Conservation (phyloP, 2,797 vertebrate genomes). For the Peromyscus nudipes region DNA sequence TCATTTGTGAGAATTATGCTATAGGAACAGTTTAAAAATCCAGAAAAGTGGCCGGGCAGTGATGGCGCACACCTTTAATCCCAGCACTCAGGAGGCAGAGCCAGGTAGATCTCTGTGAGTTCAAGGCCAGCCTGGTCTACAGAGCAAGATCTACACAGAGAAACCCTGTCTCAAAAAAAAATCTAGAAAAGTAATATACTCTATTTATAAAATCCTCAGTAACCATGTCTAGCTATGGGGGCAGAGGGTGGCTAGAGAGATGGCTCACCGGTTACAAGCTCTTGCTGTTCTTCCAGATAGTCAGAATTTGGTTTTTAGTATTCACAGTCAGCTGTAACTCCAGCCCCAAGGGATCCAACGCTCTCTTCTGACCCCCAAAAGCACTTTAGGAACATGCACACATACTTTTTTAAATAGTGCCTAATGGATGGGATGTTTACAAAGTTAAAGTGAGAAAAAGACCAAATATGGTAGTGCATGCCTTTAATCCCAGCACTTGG, state of each 20-base stretch:
- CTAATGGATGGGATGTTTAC: not conserved
- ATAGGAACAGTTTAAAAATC: not conserved
- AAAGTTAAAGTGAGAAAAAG: constrained; percentile 41
- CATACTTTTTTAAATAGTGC: not conserved
- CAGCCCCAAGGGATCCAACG: not conserved
- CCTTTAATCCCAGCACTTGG: not conserved
- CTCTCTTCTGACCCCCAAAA: not conserved
- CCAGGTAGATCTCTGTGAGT: no score
- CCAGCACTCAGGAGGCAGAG: no score
- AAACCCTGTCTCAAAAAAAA: no score
- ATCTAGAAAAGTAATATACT: not conserved
- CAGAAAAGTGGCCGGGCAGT: not conserved
- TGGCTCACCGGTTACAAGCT: not conserved
- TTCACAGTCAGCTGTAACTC: not conserved
- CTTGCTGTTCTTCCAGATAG: not conserved
- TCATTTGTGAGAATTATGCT: not conserved
- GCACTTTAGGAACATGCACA: no score
- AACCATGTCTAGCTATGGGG: not conserved
- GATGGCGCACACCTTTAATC: no score
- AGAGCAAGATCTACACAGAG: no score
- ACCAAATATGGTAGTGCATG: not conserved
- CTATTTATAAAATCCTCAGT: not conserved
- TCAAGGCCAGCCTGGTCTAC: no score
- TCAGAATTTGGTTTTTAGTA: not conserved
- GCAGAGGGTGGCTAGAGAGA: not conserved